Percentiles rank a stretch among this genome's conserved stretches.
These are phyloP conservation scores for Proisotoma minuta DNA, from an alignment of 2,888 invertebrate species.

Conservation along the genomic window DNA sequence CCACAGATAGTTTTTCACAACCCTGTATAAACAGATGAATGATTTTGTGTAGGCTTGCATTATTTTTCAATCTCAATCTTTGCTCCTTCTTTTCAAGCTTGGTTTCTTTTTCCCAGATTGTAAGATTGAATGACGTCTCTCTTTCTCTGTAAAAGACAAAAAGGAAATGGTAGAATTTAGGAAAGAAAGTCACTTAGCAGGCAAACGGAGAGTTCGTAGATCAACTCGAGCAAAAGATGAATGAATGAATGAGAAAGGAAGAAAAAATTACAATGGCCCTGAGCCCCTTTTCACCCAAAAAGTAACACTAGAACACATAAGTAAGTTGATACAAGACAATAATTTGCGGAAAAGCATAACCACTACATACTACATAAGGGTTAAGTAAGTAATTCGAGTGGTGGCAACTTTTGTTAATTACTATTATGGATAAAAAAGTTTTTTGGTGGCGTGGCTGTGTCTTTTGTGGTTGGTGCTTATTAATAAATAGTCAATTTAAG, in stretches of 20 bases:
- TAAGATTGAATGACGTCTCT: not conserved
- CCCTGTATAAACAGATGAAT: too few relatives aligned
- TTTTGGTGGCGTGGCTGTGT: too few relatives aligned
- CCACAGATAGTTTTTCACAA: too few relatives aligned
- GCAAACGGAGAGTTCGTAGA: too few relatives aligned
- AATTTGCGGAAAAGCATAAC: too few relatives aligned
- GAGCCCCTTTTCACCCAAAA: not conserved
- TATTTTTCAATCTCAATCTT: not conserved
- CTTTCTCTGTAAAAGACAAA: not conserved
- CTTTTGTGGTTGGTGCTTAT: too few relatives aligned
- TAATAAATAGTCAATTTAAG: too few relatives aligned
- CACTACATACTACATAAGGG: not conserved
- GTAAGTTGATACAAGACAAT: too few relatives aligned
- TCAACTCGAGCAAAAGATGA: not conserved
- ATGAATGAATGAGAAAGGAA: not conserved
- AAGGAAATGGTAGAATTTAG: slow-evolving; percentile 1
- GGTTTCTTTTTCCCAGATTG: not conserved
- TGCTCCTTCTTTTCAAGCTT: not conserved
- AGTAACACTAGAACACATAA: too few relatives aligned
- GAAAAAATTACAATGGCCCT: slow-evolving; percentile 10
- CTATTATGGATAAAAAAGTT: too few relatives aligned
- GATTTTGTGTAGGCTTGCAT: not conserved
- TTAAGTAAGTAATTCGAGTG: not conserved
- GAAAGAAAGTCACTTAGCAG: slow-evolving; percentile 1
- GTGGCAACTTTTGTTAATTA: too few relatives aligned